These are phyloP conservation scores for Acrocyrtus sp. DNA, from an alignment of 2,888 invertebrate genomes.

Conservation along the genomic window DNA sequence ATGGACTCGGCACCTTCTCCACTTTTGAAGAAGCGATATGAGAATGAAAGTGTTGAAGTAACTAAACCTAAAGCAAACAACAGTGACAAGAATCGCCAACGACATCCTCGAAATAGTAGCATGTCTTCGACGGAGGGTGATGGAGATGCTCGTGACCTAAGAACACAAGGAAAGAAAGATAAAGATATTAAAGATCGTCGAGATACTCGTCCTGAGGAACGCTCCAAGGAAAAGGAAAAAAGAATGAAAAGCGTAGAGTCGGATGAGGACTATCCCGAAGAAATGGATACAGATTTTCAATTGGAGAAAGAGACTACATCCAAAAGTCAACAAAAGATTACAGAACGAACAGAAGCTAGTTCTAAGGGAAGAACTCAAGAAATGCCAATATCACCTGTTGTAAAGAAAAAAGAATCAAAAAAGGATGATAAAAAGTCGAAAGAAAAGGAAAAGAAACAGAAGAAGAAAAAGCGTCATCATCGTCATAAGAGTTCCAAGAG, in stretches of 20 bases:
- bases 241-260: conserved; percentile 30
- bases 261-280: conserved; percentile 44
- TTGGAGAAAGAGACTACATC: conserved; percentile 49
- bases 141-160: too few species aligned
- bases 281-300: conserved; percentile 55
- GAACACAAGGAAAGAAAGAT: too few species aligned
- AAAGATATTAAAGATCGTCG: conserved; percentile 57
- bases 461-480: conserved; percentile 51
- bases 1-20: conserved; percentile 63
- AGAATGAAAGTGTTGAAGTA: conserved; percentile 40
- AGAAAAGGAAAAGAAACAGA: too few species aligned
- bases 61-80: conserved; percentile 14
- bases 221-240: conserved; percentile 10
- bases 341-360: background rate
- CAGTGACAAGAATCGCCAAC: too few species aligned
- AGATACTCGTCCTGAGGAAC: conserved; percentile 70
- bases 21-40: conserved; percentile 58
- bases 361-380: conserved; percentile 23
- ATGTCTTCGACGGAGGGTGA: too few species aligned
- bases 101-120: too few species aligned
- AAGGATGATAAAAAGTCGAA: too few species aligned
- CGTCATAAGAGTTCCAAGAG: too few species aligned
- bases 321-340: background rate
- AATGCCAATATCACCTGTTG: too few species aligned
- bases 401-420: conserved; percentile 26